Evolutionary conservation across 2,797 vertebrate species (phyloP).

Genomic region (Astyanax mexicanus): DNA sequence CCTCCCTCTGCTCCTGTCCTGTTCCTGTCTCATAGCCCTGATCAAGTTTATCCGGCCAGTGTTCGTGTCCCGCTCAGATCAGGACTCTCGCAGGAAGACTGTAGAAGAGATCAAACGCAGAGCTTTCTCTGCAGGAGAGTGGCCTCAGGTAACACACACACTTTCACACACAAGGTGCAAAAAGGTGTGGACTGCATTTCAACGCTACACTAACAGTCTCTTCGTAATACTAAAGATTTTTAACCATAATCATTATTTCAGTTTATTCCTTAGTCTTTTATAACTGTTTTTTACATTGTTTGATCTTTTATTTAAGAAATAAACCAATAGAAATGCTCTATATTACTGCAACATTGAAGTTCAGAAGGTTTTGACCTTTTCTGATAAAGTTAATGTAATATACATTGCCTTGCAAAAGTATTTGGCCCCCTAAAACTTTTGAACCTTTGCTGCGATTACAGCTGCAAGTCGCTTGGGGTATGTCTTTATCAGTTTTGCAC

Average conservation of each 20-base stretch:
- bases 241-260: too few relatives aligned
- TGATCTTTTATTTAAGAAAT: background rate
- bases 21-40: slow-evolving; percentile 79
- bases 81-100: slow-evolving; percentile 93
- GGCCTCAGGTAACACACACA: slow-evolving; percentile 89
- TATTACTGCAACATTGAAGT: too few relatives aligned
- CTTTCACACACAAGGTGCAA: too few relatives aligned
- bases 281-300: background rate
- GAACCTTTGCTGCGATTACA: too few relatives aligned
- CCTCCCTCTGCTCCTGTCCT: background rate
- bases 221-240: too few relatives aligned
- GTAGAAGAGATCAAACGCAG: slow-evolving; percentile 96
- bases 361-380: background rate
- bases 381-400: background rate
- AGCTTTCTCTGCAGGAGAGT: slow-evolving; percentile 88
- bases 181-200: too few relatives aligned
- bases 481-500: too few relatives aligned
- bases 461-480: too few relatives aligned
- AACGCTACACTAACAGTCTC: too few relatives aligned
- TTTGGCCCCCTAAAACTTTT: too few relatives aligned
- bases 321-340: too few relatives aligned
- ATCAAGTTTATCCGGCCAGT: slow-evolving; percentile 96
- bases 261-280: background rate
- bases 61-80: slow-evolving; percentile 95
- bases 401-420: too few relatives aligned